Evolutionary conservation across 2,113 vertebrate species (phyloP), one percentile per base, ranked within the genome.

Genomic region (Sander lucioperca): DNA sequence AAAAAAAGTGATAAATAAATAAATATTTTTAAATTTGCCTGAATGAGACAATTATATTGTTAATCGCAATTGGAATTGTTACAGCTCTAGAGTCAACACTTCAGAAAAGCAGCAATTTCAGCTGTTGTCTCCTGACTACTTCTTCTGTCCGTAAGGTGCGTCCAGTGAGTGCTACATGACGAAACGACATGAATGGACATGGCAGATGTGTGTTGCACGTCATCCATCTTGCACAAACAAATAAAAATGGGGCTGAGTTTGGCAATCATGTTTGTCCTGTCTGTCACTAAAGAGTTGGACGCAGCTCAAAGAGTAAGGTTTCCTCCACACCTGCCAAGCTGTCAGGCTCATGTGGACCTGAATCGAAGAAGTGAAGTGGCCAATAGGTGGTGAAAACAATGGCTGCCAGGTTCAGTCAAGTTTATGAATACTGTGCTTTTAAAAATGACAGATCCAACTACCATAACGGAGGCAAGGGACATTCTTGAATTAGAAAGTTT

Each of bases 371-470:
- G 36, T 70, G 21, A 84, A 73, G 63, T 51, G 61, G 62, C 8
- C 56, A 27, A 11, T 69, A 53, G 79, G 15, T 18, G 33, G 45
- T 53, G 65, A 57, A 68, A 69, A 80, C 80, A 77, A 64, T 64
- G 23, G 15, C 18, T 27, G 23, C 62, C 27, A 18, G 48, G 23
- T 76, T 27, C 14, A 67, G 69, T 63, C 53, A 73, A 54, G 54
- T 58, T 71, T 33, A 47, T 39, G 23, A 66, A 47, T 23, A 51
- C 30, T n/a, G 6, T 48, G 43, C 64, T 48, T 12, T 27, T 27
- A 66, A 65, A 43, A 13, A 45, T 64, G 62, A 65, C n/a, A 47
- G 30, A 43, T 58, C 30, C 47, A 61, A 36, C 66, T 71, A 0
- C 71, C 0, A 12, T 21, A 47, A 61, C 6, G 27, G 36, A 62